Evolutionary conservation across 2,113 vertebrate genomes (phyloP).

Genomic region (Emydocephalus ijimae): DNA sequence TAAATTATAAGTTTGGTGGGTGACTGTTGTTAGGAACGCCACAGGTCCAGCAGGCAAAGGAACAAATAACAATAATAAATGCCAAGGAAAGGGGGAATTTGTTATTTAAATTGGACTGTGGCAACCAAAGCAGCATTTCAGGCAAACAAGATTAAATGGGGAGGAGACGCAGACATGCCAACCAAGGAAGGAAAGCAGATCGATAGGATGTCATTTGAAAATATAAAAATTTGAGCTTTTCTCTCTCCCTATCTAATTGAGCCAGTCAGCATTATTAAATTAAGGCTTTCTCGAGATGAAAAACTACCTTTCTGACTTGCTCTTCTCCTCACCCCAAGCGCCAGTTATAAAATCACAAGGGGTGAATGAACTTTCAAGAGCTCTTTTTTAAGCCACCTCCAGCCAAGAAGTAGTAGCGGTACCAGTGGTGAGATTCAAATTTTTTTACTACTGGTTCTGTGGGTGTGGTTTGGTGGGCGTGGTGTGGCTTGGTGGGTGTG

Average conservation of each 20-base stretch:
- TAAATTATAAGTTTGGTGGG: neutral
- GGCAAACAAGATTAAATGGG: neutral
- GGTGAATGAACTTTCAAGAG: neutral
- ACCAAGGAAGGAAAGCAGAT: neutral
- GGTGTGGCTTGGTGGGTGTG: too few species aligned
- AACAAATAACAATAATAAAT: neutral
- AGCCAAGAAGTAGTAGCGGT: too few species aligned
- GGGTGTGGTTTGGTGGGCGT: too few species aligned
- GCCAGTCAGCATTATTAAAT: conserved; percentile 23
- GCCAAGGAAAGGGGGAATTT: neutral
- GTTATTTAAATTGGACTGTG: conserved; percentile 7
- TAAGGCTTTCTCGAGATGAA: neutral
- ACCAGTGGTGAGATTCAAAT: too few species aligned
- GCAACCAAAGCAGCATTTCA: rapidly evolving
- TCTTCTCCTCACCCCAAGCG: neutral
- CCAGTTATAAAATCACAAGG: neutral
- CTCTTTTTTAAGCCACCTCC: neutral
- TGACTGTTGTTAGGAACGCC: neutral
- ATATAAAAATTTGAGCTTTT: neutral
- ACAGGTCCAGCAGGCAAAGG: neutral
- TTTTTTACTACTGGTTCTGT: too few species aligned
- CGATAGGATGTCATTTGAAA: neutral
- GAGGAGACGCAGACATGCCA: neutral
- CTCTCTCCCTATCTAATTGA: neutral
- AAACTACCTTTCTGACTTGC: neutral